These are phyloP conservation scores for Campylomormyrus tamandua DNA, from an alignment of 2,113 vertebrate genomes.

Conservation along the genomic window DNA sequence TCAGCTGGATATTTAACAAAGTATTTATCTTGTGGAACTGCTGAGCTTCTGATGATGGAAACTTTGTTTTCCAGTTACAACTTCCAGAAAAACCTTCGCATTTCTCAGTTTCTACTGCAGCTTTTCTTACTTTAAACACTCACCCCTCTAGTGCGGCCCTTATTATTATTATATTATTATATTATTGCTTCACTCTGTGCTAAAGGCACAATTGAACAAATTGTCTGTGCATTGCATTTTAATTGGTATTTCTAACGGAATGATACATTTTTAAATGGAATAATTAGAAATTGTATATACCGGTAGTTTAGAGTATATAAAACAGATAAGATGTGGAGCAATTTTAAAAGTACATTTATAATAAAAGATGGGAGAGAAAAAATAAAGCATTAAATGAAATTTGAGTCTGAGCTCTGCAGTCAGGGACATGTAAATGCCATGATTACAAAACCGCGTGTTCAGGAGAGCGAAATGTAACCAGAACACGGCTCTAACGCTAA, in stretches of 20 bases:
- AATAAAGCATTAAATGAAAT: not conserved
- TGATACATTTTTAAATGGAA: not conserved
- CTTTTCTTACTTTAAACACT: not conserved
- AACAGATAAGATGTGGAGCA: not conserved
- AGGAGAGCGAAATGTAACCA: not conserved
- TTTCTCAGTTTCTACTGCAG: not conserved
- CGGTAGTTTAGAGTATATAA: not conserved
- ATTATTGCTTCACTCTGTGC: not conserved
- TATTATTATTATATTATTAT: not conserved
- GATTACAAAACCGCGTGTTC: not conserved
- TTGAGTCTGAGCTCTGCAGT: not conserved
- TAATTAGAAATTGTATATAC: not conserved
- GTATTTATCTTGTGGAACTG: not conserved
- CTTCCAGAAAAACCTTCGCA: not conserved
- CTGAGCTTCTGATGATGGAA: not conserved
- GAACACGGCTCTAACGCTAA: not conserved
- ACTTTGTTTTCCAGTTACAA: not conserved
- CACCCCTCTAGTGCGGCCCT: not conserved
- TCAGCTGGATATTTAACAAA: not conserved
- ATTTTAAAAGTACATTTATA: not conserved
- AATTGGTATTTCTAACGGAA: not conserved
- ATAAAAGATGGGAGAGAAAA: not conserved
- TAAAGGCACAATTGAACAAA: not conserved
- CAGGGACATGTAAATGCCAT: not conserved
- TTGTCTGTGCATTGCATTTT: not conserved